Percentiles rank a stretch among this genome's conserved stretches.
Conservation (phyloP, 2,888 invertebrate genomes). For the Agrochola lychnidis region DNA sequence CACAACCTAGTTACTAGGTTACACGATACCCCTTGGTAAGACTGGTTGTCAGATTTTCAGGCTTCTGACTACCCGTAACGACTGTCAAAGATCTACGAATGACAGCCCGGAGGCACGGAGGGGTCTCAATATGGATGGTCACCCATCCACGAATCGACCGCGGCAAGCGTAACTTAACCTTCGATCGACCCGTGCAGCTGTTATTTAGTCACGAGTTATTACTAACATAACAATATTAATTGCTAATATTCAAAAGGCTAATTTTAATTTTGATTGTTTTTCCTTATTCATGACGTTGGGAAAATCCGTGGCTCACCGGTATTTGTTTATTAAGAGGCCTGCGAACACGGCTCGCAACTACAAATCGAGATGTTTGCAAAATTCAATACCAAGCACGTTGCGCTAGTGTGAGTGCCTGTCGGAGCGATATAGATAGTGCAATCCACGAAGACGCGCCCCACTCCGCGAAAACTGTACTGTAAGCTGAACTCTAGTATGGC, state of each 20-base stretch:
- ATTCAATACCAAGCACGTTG: too few species aligned
- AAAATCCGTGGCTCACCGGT: slow-evolving; percentile 31
- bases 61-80: neutral
- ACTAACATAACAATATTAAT: neutral
- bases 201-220: neutral
- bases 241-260: slow-evolving; percentile 15
- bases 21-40: neutral
- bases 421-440: too few species aligned
- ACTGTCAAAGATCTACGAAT: neutral
- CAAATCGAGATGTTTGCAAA: too few species aligned
- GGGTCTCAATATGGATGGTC: neutral
- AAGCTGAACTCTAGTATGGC: too few species aligned
- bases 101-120: neutral
- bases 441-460: too few species aligned
- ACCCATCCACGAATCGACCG: neutral
- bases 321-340: neutral
- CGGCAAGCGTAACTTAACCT: neutral
- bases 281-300: slow-evolving; percentile 28
- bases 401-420: too few species aligned
- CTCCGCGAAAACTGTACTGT: too few species aligned
- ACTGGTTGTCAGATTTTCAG: neutral
- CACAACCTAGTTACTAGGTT: neutral
- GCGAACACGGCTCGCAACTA: too few species aligned
- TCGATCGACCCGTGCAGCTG: too few species aligned
- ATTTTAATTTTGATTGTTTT: slow-evolving; percentile 24